Base-by-base conservation (phyloP, 1,140 invertebrate genomes). In the Geopemphigus sp. region DNA sequence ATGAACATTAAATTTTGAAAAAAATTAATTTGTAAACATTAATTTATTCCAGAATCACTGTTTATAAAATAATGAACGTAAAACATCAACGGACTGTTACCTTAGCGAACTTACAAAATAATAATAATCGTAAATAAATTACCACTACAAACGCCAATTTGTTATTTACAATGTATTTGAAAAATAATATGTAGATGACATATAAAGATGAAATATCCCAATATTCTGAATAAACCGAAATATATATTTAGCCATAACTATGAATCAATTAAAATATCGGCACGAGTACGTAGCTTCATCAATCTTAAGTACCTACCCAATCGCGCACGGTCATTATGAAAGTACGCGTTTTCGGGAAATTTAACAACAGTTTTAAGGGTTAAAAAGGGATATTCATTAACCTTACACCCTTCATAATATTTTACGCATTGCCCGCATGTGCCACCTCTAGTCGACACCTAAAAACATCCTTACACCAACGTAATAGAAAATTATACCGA, bases 331-430 rank as follows among this genome's bases (percentile, higher is more conserved):
- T 54, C 54, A 76, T 59, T 59, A 76, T 76, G 29, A 59, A 59
- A 76, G 32, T 76, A 26, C 8, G 8, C 72, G n/a, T 78, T 78
- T 78, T 22, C 74, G 39, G 57, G 24, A 78, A 78, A 78, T 78
- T 78, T 59, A 78, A 78, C 74, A 78, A 61, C 39, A 59, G 56
- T 78, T 78, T 78, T 78, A 61, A 78, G 56, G 74, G 56, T 76
- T 78, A 63, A 78, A 78, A 61, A 45, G 57, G 56, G 74, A 61
- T 76, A 76, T 50, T 78, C 56, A 78, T 78, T 78, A 78, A 78
- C 74, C 74, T 78, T 63, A 50, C 22, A 76, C 73, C 39, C 57
- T 50, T 12, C 22, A 39, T 78, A 63, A 78, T 78, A 78, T 78
- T 78, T 78, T 78, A 59, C 54, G 17, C 17, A 50, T 50, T n/a